Percentiles rank a stretch among this genome's conserved stretches.
Evolutionary conservation across 1,140 invertebrate species (phyloP).

Genomic region (Apis florea): DNA sequence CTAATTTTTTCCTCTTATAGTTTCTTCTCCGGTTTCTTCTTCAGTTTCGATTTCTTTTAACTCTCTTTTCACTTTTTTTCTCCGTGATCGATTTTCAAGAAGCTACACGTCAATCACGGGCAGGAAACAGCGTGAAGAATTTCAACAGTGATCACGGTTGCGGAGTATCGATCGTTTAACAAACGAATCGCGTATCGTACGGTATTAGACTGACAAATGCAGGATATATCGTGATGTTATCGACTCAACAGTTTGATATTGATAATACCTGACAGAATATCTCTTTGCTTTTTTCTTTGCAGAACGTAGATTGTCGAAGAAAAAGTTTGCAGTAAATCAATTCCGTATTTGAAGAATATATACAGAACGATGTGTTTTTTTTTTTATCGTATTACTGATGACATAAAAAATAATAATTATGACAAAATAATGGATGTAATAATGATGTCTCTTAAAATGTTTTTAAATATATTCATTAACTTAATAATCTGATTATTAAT

Average conservation of each 20-base stretch:
- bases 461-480: neutral
- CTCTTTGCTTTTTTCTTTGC: neutral
- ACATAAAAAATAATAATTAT: neutral
- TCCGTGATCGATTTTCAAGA: neutral
- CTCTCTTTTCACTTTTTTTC: neutral
- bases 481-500: neutral
- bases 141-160: neutral
- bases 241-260: conserved; percentile 5
- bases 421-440: neutral
- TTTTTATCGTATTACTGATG: neutral
- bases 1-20: neutral
- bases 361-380: neutral
- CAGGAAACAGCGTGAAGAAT: neutral
- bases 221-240: conserved; percentile 18
- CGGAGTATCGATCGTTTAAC: conserved; percentile 16
- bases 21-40: no score
- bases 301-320: neutral
- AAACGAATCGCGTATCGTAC: neutral
- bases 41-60: neutral
- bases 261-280: conserved; percentile 50
- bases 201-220: conserved; percentile 25
- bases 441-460: neutral
- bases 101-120: neutral
- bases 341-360: no score
- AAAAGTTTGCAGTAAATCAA: neutral